Evolutionary conservation across 2,797 vertebrate genomes (phyloP).

Genomic region (Knipowitschia caucasica): DNA sequence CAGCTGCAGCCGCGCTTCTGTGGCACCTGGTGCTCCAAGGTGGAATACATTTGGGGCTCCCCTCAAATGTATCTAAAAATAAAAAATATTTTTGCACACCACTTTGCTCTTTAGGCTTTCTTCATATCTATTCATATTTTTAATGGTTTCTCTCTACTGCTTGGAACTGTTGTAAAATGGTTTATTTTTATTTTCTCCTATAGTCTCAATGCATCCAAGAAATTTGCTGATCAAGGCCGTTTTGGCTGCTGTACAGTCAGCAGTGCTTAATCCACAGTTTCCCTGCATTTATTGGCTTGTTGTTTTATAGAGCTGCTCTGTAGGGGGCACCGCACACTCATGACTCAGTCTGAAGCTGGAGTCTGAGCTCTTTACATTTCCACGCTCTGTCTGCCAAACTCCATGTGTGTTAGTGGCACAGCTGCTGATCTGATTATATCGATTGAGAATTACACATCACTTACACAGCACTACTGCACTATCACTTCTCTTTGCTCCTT

Average conservation of each 20-base stretch:
- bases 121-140: too few species aligned
- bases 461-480: neutral
- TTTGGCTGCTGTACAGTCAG: neutral
- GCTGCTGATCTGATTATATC: slow-evolving; percentile 28
- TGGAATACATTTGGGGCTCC: too few species aligned
- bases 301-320: slow-evolving; percentile 48
- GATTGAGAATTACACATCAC: slow-evolving; percentile 7
- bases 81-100: too few species aligned
- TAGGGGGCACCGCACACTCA: slow-evolving; percentile 65
- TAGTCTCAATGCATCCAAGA: neutral
- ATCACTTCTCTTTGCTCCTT: too few species aligned
- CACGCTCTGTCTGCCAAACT: neutral
- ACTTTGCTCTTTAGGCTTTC: too few species aligned
- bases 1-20: too few species aligned
- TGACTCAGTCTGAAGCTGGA: slow-evolving; percentile 30
- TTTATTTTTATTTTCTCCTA: neutral
- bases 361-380: slow-evolving; percentile 1
- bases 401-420: slow-evolving; percentile 2
- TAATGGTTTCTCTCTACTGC: too few species aligned
- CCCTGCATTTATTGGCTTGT: slow-evolving; percentile 19
- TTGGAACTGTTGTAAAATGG: too few species aligned
- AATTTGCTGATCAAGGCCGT: slow-evolving; percentile 4
- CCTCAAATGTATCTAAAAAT: too few species aligned
- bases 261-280: slow-evolving; percentile 12
- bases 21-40: too few species aligned